Percentiles rank a stretch among this genome's conserved stretches.
phyloP scores from a whole-genome alignment of 2,797 vertebrate species.

The Lutjanus argentimaculatus region DNA sequence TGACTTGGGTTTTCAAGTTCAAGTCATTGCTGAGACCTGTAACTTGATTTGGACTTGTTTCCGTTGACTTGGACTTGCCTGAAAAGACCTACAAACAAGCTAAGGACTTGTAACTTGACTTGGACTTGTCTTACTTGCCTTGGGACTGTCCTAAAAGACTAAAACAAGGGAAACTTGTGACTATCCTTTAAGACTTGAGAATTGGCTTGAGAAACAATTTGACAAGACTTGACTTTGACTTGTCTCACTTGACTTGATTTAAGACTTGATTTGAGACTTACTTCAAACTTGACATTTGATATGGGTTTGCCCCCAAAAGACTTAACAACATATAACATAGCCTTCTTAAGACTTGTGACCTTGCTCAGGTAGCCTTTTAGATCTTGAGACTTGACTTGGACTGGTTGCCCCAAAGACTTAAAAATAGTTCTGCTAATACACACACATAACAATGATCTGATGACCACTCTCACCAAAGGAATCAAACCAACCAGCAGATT shows the following conservation, averaged over 20 bases:
- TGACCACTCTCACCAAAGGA: background rate
- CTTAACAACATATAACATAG: background rate
- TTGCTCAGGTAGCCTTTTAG: background rate
- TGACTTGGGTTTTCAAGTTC: no score
- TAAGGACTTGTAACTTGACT: background rate
- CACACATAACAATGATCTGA: background rate
- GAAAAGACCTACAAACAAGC: background rate
- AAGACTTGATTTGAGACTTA: no score
- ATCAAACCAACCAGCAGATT: conserved; percentile 25
- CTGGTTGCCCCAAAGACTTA: background rate
- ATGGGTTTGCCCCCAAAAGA: no score
- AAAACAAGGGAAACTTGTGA: no score
- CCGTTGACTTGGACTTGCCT: background rate
- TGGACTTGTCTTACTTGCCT: no score
- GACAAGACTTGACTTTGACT: no score
- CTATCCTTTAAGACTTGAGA: no score
- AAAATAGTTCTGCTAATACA: background rate
- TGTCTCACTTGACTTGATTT: no score
- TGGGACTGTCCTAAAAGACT: no score
- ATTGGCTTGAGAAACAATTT: no score
- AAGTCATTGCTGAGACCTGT: background rate
- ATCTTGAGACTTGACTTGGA: background rate
- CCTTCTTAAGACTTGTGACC: background rate
- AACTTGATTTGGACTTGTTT: background rate
- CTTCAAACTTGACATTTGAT: no score